These are phyloP conservation scores for Melangyna quadrimaculata DNA, from an alignment of 2,888 invertebrate genomes.

Conservation along the genomic window DNA sequence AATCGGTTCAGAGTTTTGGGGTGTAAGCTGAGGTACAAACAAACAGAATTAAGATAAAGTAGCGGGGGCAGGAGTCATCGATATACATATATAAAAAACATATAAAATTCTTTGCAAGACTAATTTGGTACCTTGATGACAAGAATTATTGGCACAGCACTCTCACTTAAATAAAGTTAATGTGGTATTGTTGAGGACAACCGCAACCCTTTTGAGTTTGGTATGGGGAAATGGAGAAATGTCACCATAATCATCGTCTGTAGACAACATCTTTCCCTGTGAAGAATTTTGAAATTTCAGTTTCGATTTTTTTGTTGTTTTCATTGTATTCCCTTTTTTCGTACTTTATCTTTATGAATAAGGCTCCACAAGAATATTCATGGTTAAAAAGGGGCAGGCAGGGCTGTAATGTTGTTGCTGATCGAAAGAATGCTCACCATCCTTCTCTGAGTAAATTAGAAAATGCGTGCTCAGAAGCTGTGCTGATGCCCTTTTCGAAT, in stretches of 20 bases:
- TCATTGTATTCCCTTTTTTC: constrained; percentile 36
- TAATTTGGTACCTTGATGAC: background rate
- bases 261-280: constrained; percentile 51
- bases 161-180: background rate
- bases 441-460: constrained; percentile 62
- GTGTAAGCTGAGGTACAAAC: too few relatives aligned
- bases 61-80: too few relatives aligned
- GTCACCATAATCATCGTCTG: constrained; percentile 57
- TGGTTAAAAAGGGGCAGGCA: constrained; percentile 24
- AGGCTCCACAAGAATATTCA: constrained; percentile 56
- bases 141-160: constrained; percentile 8
- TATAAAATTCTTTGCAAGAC: background rate
- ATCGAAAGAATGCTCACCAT: constrained; percentile 67
- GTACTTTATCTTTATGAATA: constrained; percentile 21
- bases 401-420: constrained; percentile 12
- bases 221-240: constrained; percentile 24
- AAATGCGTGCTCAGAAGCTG: constrained; percentile 67
- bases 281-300: constrained; percentile 61
- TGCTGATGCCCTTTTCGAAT: constrained; percentile 42
- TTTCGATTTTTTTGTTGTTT: constrained; percentile 65
- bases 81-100: too few relatives aligned
- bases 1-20: too few relatives aligned
- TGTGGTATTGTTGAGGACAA: constrained; percentile 46
- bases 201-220: constrained; percentile 36
- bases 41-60: too few relatives aligned